Base-by-base conservation (phyloP, 1,140 invertebrate genomes). In the Cecropterus lyciades region DNA sequence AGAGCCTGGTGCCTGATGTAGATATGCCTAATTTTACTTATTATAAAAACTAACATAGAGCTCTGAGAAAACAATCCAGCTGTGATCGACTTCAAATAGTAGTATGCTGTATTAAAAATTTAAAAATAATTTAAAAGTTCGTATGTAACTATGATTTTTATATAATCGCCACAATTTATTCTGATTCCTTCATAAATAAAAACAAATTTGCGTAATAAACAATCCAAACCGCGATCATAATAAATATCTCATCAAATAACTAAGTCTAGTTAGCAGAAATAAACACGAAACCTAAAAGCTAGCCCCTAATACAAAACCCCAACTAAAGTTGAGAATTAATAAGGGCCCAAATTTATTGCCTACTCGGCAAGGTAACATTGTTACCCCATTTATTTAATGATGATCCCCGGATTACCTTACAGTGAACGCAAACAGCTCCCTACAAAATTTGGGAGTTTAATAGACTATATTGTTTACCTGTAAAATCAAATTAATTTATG, bases 381-480 rank as follows among this genome's bases (percentile, higher is more conserved):
- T 76, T 69, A 67, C 53, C 67, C 67, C 55, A 76, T 67, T 67
- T 76, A 73, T 71, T 73, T 67, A 76, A 76, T 71, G 66, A 73
- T 71, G 71, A 76, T 76, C 59, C 68, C 69, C 52, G 45, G 69
- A 65, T 66, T 69, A 71, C 68, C 67, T 57, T 63, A 55, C 59
- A 48, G 55, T 59, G 46, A 27, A 59, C 30, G 33, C 59, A 64
- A 69, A 63, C 59, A 63, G 43, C 27, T 53, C 55, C 37, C 52
- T 42, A 62, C 59, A 68, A 55, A 68, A 65, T 76, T 69, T 62
- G 52, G 45, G 55, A 65, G 64, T 62, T 76, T 70, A 70, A 69
- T 72, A 76, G 42, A 51, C 70, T 51, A 73, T 76, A 71, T 71
- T 73, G 74, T 76, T 70, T 73, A 67, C 69, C 57, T 62, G 46